These are phyloP conservation scores for Hypena proboscidalis DNA, from an alignment of 2,888 invertebrate species.

Conservation along the genomic window DNA sequence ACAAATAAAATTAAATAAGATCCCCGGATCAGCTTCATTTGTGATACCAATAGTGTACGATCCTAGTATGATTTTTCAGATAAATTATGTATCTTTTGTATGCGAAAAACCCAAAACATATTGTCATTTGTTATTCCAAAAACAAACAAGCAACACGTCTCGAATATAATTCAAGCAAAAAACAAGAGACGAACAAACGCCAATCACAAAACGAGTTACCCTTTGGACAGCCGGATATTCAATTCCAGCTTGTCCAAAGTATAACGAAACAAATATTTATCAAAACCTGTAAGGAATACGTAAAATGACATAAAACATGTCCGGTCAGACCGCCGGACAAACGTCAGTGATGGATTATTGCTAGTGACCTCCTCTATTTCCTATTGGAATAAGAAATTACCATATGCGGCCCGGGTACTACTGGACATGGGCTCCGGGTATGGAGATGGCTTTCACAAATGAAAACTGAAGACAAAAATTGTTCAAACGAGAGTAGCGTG, in stretches of 20 bases:
- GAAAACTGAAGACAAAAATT: neutral
- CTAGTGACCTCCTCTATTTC: constrained; percentile 84
- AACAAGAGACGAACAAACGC: constrained; percentile 57
- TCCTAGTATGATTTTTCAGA: too few species aligned
- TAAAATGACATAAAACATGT: constrained; percentile 81
- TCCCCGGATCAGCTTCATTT: too few species aligned
- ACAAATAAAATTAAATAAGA: too few species aligned
- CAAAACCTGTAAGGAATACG: constrained; percentile 84
- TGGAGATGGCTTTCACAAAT: constrained; percentile 52
- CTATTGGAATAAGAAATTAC: constrained; percentile 85
- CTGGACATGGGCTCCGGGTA: constrained; percentile 27
- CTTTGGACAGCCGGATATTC: constrained; percentile 69
- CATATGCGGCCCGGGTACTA: constrained; percentile 77
- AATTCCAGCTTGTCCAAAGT: constrained; percentile 81
- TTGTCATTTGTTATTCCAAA: too few species aligned
- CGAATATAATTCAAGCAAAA: constrained; percentile 45
- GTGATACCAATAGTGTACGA: too few species aligned
- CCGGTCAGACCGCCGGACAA: constrained; percentile 72
- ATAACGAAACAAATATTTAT: constrained; percentile 82
- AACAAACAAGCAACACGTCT: constrained; percentile 24
- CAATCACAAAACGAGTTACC: constrained; percentile 71
- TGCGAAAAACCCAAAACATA: too few species aligned
- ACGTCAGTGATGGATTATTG: constrained; percentile 83
- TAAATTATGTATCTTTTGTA: too few species aligned
- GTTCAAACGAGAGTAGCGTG: too few species aligned